Percentiles rank a stretch among this genome's conserved stretches.
phyloP scores from a whole-genome alignment of 2,113 vertebrate genomes.

The Cichladusa arquata region DNA sequence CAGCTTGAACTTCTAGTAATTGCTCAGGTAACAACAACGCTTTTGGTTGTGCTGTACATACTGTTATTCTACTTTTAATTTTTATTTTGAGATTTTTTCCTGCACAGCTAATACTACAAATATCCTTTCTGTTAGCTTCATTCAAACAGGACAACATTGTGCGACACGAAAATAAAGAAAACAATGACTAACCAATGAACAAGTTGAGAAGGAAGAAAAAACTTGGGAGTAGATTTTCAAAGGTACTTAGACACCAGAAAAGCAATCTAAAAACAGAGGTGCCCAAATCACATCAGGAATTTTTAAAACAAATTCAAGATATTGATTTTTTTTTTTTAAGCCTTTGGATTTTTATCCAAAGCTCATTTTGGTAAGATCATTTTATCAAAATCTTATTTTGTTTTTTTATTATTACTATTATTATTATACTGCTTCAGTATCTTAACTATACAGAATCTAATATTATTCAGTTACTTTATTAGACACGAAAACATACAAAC shows the following conservation, averaged over 20 bases:
- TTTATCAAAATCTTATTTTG: not conserved
- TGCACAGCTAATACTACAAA: not conserved
- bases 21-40: not conserved
- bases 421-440: not conserved
- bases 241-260: not conserved
- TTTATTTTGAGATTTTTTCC: not conserved
- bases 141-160: not conserved
- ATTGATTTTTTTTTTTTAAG: not conserved
- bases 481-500: not conserved
- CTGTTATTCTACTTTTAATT: not conserved
- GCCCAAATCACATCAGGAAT: not conserved
- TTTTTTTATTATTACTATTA: too few species aligned
- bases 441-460: not conserved
- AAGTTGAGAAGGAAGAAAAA: not conserved
- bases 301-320: not conserved
- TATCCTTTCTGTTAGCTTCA: not conserved
- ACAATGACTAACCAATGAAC: not conserved
- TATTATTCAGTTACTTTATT: not conserved
- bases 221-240: not conserved
- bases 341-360: not conserved
- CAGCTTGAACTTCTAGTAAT: not conserved
- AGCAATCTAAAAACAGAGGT: not conserved
- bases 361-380: not conserved
- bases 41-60: not conserved
- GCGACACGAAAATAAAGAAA: not conserved